Base-by-base conservation (phyloP, 2,797 vertebrate genomes). In the Neomorphus geoffroyi region DNA sequence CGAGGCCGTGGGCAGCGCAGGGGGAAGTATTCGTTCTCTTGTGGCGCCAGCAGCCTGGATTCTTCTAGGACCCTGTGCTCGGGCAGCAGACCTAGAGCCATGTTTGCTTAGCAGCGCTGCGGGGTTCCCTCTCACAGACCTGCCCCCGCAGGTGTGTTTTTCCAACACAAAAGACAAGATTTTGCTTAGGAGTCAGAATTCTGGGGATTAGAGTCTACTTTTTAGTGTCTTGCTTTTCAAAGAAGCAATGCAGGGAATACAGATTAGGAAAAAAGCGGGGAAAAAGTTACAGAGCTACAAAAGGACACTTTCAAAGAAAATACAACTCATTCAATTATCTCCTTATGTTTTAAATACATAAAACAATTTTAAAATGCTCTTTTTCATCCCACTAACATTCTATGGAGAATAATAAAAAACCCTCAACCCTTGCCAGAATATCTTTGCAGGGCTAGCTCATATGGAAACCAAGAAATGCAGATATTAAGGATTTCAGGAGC, bases 191-290 rank as follows among this genome's bases (percentile, higher is more conserved):
- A 79, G 17, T 28, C 62, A 28, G 35, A 64, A 24, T 61, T 87
- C 35, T 69, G 35, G 53, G 57, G 35, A 58, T 7, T 32, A 45
- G 37, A 64, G 35, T 28, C 6, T 50, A n/a, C 14, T 18, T 80
- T 69, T 48, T 72, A 67, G 11, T 16, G 58, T 28, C 30, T 54
- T 72, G 53, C 50, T 66, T 75, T 86, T 50, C 58, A 84, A 19
- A 58, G n/a, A 45, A 69, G n/a, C 39, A 45, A 10, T 5, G 3
- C 0, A 0, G 4, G 15, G 7, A 88, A 72, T 62, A 56, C 17
- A 50, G 69, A 69, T 41, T 8, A 48, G 5, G 3, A 58, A 35
- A 43, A 51, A 58, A 28, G 12, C 3, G 7, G 9, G 10, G 28
- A 24, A 27, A 53, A 86, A 39, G 35, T 35, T 39, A 57, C 3